These are phyloP conservation scores for Perca fluviatilis DNA, from an alignment of 2,113 vertebrate species.

Conservation along the genomic window DNA sequence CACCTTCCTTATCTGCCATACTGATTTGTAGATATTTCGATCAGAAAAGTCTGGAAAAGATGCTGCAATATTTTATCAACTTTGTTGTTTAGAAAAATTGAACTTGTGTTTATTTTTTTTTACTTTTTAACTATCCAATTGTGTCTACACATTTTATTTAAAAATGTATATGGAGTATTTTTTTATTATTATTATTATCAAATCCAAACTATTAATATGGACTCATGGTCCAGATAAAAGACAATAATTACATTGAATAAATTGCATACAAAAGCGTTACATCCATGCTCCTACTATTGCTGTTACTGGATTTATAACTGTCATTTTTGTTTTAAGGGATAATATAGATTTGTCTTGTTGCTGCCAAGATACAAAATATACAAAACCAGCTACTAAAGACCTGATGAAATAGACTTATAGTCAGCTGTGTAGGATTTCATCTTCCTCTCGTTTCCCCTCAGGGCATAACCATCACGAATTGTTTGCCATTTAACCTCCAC, in stretches of 20 bases:
- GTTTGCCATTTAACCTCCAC: conserved; percentile 73
- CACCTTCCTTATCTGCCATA: not conserved
- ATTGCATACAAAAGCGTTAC: too few species aligned
- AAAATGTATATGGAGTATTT: not conserved
- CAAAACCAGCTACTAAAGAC: not conserved
- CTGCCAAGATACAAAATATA: not conserved
- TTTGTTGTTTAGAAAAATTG: not conserved
- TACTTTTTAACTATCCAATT: not conserved
- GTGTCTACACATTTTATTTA: not conserved
- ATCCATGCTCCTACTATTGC: not conserved
- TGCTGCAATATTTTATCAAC: not conserved
- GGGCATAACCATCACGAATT: conserved; percentile 62
- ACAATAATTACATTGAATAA: too few species aligned
- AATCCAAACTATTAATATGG: too few species aligned
- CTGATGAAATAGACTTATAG: conserved; percentile 27
- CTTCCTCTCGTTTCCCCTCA: conserved; percentile 54
- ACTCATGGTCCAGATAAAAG: too few species aligned
- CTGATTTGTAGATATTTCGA: not conserved
- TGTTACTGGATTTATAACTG: not conserved
- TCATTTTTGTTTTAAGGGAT: not conserved
- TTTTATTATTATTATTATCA: too few species aligned
- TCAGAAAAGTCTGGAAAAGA: not conserved
- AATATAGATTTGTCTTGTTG: not conserved
- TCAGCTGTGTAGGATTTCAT: conserved; percentile 64
- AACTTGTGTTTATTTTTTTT: too few species aligned